Evolutionary conservation across 2,888 invertebrate species (phyloP).

Genomic region (Pollenia griseotomentosa): DNA sequence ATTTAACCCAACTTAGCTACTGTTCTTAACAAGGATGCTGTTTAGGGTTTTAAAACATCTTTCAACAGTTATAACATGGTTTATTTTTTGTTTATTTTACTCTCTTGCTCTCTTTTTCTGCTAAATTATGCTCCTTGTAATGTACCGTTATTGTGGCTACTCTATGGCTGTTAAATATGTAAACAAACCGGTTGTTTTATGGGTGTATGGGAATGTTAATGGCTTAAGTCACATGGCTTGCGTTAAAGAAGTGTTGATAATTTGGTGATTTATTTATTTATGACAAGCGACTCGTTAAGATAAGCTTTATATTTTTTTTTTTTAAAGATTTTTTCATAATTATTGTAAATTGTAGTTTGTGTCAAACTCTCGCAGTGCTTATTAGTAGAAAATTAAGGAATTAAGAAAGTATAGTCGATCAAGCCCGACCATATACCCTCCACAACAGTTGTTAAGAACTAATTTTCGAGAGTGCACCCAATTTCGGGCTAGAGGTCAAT

Average conservation of each 20-base stretch:
- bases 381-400: too few relatives aligned
- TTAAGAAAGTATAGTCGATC: too few relatives aligned
- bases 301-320: not conserved
- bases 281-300: too few relatives aligned
- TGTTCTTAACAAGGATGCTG: conserved; percentile 69
- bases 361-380: too few relatives aligned
- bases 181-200: conserved; percentile 70
- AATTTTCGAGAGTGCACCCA: too few relatives aligned
- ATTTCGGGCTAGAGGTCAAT: too few relatives aligned
- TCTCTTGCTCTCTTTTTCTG: not conserved
- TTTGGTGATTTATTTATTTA: not conserved
- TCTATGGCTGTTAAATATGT: conserved; percentile 57
- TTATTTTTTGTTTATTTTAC: not conserved
- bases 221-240: conserved; percentile 30
- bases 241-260: not conserved
- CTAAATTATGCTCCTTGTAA: not conserved
- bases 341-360: too few relatives aligned
- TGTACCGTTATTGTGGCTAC: not conserved
- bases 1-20: conserved; percentile 52
- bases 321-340: too few relatives aligned
- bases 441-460: too few relatives aligned
- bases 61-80: conserved; percentile 4
- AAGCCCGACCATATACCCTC: too few relatives aligned
- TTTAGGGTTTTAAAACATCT: conserved; percentile 35
- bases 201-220: conserved; percentile 30